These are phyloP conservation scores for Macrosoma leucophasiata DNA, from an alignment of 2,888 invertebrate species.

Conservation along the genomic window DNA sequence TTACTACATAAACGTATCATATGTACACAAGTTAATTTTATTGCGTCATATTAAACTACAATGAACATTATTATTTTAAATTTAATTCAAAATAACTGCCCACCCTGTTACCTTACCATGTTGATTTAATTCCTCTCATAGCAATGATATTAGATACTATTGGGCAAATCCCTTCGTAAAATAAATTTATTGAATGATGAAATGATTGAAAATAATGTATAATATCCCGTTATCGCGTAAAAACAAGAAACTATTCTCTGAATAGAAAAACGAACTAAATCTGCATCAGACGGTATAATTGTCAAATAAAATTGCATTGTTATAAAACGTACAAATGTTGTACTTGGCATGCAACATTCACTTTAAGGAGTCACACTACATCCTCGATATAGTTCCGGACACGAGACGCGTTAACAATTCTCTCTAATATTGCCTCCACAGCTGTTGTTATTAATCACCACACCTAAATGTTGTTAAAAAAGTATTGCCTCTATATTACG, in stretches of 20 bases:
- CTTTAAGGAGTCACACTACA: conserved; percentile 42
- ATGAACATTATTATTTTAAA: conserved; percentile 21
- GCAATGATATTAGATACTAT: conserved; percentile 3
- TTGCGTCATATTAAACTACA: conserved; percentile 25
- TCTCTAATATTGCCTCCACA: conserved; percentile 65
- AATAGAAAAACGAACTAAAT: conserved; percentile 40
- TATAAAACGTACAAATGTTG: conserved; percentile 61
- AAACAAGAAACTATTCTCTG: conserved; percentile 6
- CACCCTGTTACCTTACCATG: conserved; percentile 28
- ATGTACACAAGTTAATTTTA: too few species aligned
- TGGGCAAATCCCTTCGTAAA: conserved; percentile 8
- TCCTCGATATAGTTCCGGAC: conserved; percentile 17
- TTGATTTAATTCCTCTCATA: too few species aligned
- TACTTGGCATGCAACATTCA: conserved; percentile 21
- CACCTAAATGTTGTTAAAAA: conserved; percentile 71
- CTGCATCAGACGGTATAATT: conserved; percentile 64
- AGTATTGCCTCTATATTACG: conserved; percentile 71
- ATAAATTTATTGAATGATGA: conserved; percentile 5
- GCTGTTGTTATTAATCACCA: conserved; percentile 66
- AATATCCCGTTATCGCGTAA: too few species aligned
- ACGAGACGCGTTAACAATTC: conserved; percentile 35
- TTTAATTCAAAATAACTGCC: conserved; percentile 24
- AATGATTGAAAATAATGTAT: conserved; percentile 16
- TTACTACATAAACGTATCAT: conserved; percentile 20
- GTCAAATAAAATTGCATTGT: conserved; percentile 57